phyloP scores from a whole-genome alignment of 2,888 invertebrate species.

The Andrena bicolor region DNA sequence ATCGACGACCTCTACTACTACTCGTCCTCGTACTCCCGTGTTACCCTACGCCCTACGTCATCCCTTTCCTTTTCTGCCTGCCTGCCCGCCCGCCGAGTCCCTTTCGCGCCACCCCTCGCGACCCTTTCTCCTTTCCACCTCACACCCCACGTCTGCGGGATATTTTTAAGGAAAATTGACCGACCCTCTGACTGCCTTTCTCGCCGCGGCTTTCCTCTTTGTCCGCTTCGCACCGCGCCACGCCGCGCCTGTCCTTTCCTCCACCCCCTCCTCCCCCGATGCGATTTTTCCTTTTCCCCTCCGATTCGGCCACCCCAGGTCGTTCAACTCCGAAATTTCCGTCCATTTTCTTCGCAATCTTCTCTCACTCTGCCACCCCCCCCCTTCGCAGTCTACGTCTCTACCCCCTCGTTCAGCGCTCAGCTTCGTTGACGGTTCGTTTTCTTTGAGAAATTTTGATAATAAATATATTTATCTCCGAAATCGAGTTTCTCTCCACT shows the following conservation, averaged over 20 bases:
- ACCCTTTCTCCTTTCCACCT: slow-evolving; percentile 48
- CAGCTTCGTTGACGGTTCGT: neutral
- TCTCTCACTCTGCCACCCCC: slow-evolving; percentile 23
- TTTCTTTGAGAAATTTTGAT: neutral
- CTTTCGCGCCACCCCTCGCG: slow-evolving; percentile 39
- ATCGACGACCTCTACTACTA: slow-evolving; percentile 82
- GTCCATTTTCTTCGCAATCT: slow-evolving; percentile 16
- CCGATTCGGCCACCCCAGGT: neutral
- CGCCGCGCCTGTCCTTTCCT: neutral
- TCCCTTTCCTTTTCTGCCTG: slow-evolving; percentile 61
- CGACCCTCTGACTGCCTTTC: slow-evolving; percentile 59
- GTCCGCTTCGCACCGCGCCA: slow-evolving; percentile 13
- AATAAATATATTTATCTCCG: slow-evolving; percentile 28
- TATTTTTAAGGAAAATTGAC: slow-evolving; percentile 79
- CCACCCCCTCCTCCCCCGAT: neutral
- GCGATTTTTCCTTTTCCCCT: neutral
- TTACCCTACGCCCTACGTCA: slow-evolving; percentile 69
- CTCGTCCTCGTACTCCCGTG: slow-evolving; percentile 60
- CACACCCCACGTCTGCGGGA: slow-evolving; percentile 67
- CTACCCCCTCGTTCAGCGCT: slow-evolving; percentile 16
- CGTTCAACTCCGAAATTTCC: slow-evolving; percentile 16
- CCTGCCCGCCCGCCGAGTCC: slow-evolving; percentile 39
- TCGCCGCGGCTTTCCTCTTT: slow-evolving; percentile 38
- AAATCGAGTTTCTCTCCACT: slow-evolving; percentile 44
- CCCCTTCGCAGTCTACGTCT: slow-evolving; percentile 13